A percentile compares a stretch with the other conserved stretches of the same genome.
These are phyloP conservation scores for Linnaemya tessellans DNA, from an alignment of 2,888 invertebrate species.

Conservation along the genomic window DNA sequence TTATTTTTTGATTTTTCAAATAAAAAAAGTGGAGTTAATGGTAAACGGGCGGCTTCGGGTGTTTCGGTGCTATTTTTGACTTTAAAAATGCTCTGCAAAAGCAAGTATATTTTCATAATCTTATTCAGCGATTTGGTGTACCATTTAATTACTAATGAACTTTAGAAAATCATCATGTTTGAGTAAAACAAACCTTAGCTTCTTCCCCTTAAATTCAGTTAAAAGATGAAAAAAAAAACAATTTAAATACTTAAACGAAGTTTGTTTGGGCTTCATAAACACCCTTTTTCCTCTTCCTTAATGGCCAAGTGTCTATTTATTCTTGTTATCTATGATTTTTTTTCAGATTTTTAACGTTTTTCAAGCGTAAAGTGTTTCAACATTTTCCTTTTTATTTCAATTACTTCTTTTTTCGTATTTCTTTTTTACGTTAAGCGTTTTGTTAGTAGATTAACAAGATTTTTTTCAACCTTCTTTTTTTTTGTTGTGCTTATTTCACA, in stretches of 20 bases:
- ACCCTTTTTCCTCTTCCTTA: conserved; percentile 54
- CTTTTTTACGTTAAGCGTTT: conserved; percentile 34
- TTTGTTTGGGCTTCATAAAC: conserved; percentile 36
- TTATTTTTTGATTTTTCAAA: not conserved
- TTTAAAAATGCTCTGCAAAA: not conserved
- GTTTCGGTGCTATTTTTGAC: not conserved
- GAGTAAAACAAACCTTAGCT: not conserved
- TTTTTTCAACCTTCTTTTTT: not conserved
- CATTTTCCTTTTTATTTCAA: conserved; percentile 55
- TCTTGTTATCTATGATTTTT: conserved; percentile 42
- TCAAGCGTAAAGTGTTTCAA: conserved; percentile 61
- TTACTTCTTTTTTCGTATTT: conserved; percentile 54
- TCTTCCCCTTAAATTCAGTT: conserved; percentile 30
- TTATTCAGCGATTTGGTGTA: not conserved
- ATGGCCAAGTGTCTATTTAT: conserved; percentile 1
- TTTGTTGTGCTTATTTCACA: conserved; percentile 58
- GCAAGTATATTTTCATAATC: conserved; percentile 15
- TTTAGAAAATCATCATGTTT: conserved; percentile 6
- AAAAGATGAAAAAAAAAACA: conserved; percentile 36
- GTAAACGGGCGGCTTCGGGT: not conserved
- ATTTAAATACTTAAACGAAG: conserved; percentile 58
- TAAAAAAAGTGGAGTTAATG: not conserved
- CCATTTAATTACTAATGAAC: conserved; percentile 28
- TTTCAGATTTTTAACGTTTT: conserved; percentile 31
- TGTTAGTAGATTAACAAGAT: conserved; percentile 66